phyloP scores from a whole-genome alignment of 2,888 invertebrate species.

The Cenopis cana region DNA sequence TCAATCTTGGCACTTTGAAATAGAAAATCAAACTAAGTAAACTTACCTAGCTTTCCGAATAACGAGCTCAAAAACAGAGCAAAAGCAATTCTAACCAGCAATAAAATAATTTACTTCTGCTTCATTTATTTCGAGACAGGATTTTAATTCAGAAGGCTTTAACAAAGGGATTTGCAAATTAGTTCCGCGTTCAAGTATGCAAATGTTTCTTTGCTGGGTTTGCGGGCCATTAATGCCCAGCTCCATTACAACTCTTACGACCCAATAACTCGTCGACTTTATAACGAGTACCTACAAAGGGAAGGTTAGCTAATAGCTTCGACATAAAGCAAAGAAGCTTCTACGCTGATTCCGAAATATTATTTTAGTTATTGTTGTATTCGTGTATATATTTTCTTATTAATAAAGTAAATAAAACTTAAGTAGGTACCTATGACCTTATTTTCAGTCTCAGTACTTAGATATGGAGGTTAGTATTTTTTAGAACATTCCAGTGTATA shows the following conservation, averaged over 20 bases:
- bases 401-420: too few species aligned
- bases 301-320: not conserved
- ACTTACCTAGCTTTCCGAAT: not conserved
- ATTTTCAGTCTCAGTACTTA: too few species aligned
- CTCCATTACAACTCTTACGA: slow-evolving; percentile 14
- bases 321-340: not conserved
- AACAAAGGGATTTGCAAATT: slow-evolving; percentile 36
- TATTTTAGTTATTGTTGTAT: too few species aligned
- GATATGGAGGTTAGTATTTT: too few species aligned
- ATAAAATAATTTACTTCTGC: slow-evolving; percentile 9
- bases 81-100: slow-evolving; percentile 3
- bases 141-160: slow-evolving; percentile 27
- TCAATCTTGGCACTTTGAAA: not conserved
- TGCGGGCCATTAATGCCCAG: slow-evolving; percentile 23
- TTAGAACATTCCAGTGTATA: too few species aligned
- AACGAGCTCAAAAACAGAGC: not conserved
- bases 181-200: slow-evolving; percentile 32
- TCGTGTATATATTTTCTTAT: too few species aligned
- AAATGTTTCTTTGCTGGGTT: slow-evolving; percentile 25
- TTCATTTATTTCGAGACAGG: slow-evolving; percentile 15
- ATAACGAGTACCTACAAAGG: slow-evolving; percentile 4
- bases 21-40: slow-evolving; percentile 8
- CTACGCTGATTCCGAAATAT: too few species aligned
- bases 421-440: too few species aligned
- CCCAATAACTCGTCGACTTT: slow-evolving; percentile 4